phyloP scores from a whole-genome alignment of 2,888 invertebrate genomes.

The Ophion ventricosus region DNA sequence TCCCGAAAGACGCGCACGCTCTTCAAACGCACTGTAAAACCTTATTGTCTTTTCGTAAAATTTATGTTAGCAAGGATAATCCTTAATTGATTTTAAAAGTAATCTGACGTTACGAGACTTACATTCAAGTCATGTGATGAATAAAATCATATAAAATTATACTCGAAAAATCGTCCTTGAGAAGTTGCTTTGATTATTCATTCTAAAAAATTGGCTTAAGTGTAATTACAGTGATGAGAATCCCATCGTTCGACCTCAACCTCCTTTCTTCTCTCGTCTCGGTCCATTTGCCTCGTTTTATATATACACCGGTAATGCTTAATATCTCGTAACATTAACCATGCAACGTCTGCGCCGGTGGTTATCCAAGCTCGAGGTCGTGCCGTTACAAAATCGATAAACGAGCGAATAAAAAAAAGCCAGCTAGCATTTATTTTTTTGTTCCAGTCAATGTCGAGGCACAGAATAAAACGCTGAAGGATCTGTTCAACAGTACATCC shows the following conservation, averaged over 20 bases:
- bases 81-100: neutral
- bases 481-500: slow-evolving; percentile 91
- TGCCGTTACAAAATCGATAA: slow-evolving; percentile 14
- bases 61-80: neutral
- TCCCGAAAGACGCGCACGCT: neutral
- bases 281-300: slow-evolving; percentile 69
- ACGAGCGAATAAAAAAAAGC: slow-evolving; percentile 2
- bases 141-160: neutral
- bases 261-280: slow-evolving; percentile 71
- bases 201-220: slow-evolving; percentile 39
- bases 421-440: neutral
- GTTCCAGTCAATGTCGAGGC: slow-evolving; percentile 75
- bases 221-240: slow-evolving; percentile 15
- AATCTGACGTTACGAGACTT: too few relatives aligned
- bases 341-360: slow-evolving; percentile 4
- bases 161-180: neutral
- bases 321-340: slow-evolving; percentile 39
- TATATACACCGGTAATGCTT: slow-evolving; percentile 21
- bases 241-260: slow-evolving; percentile 72
- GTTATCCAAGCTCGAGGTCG: slow-evolving; percentile 41
- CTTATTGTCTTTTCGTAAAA: neutral
- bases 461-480: slow-evolving; percentile 85
- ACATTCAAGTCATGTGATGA: neutral
- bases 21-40: neutral
- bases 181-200: slow-evolving; percentile 29